These are phyloP conservation scores for Lacerta bilineata DNA, from an alignment of 2,797 vertebrate genomes.

Conservation along the genomic window DNA sequence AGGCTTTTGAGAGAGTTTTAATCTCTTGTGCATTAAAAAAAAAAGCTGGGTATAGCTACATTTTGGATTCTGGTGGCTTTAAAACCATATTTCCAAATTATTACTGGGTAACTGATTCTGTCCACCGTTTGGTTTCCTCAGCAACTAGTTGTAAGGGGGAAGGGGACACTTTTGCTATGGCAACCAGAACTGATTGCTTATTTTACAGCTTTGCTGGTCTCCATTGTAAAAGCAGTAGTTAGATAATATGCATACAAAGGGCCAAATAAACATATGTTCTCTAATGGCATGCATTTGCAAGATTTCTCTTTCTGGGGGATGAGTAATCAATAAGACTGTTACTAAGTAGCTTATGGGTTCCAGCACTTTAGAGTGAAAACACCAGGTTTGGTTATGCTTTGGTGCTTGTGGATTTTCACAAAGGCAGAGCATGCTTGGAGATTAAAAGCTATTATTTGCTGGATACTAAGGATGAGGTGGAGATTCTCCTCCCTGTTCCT, in stretches of 20 bases:
- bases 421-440: conserved; percentile 42
- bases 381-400: conserved; percentile 31
- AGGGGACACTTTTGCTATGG: conserved; percentile 63
- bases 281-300: conserved; percentile 53
- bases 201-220: conserved; percentile 68
- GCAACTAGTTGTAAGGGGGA: conserved; percentile 57
- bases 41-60: conserved; percentile 19
- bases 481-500: background rate
- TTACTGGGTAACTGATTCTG: conserved; percentile 66
- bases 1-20: background rate
- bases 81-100: conserved; percentile 65
- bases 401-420: background rate
- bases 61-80: conserved; percentile 36
- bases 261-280: conserved; percentile 63
- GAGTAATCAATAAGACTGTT: conserved; percentile 36
- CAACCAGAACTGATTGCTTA: conserved; percentile 71
- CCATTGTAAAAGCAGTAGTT: conserved; percentile 61
- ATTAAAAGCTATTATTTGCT: conserved; percentile 44
- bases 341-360: conserved; percentile 53
- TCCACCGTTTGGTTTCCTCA: conserved; percentile 69
- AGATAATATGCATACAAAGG: conserved; percentile 54
- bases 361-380: conserved; percentile 57
- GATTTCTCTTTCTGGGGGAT: conserved; percentile 42
- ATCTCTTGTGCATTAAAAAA: conserved; percentile 15
- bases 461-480: background rate